A percentile compares a stretch with the other conserved stretches of the same genome.
These are phyloP conservation scores for Atrina japonica DNA, from an alignment of 2,888 invertebrate species.

Conservation along the genomic window DNA sequence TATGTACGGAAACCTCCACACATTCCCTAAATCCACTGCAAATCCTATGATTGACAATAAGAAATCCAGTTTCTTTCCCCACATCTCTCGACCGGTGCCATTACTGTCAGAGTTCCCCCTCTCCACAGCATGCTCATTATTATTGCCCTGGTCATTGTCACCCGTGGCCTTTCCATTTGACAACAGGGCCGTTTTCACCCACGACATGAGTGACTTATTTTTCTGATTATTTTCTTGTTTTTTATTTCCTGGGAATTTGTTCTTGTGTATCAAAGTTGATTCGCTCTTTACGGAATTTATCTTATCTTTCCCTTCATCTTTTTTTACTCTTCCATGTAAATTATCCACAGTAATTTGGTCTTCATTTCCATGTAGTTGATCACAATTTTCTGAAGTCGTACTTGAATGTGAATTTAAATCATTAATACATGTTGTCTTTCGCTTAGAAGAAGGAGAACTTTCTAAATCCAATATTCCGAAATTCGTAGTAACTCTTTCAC, in stretches of 20 bases:
- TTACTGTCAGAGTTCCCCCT: slow-evolving; percentile 4
- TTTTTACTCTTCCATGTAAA: background rate
- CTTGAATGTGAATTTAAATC: no score
- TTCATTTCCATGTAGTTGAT: background rate
- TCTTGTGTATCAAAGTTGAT: no score
- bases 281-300: background rate
- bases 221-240: slow-evolving; percentile 8
- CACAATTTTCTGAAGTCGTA: no score
- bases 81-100: slow-evolving; percentile 86
- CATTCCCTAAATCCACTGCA: slow-evolving; percentile 97
- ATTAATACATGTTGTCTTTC: no score
- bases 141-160: slow-evolving; percentile 1
- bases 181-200: slow-evolving; percentile 9
- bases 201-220: slow-evolving; percentile 26
- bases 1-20: slow-evolving; percentile 95
- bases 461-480: no score
- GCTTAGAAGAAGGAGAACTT: no score
- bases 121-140: slow-evolving; percentile 5
- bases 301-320: background rate
- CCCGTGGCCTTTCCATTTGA: slow-evolving; percentile 16
- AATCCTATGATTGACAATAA: slow-evolving; percentile 97
- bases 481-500: slow-evolving; percentile 3
- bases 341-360: background rate
- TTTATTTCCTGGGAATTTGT: no score
- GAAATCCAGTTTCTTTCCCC: slow-evolving; percentile 96